phyloP scores from a whole-genome alignment of 2,113 vertebrate species.

The Tautogolabrus adspersus region DNA sequence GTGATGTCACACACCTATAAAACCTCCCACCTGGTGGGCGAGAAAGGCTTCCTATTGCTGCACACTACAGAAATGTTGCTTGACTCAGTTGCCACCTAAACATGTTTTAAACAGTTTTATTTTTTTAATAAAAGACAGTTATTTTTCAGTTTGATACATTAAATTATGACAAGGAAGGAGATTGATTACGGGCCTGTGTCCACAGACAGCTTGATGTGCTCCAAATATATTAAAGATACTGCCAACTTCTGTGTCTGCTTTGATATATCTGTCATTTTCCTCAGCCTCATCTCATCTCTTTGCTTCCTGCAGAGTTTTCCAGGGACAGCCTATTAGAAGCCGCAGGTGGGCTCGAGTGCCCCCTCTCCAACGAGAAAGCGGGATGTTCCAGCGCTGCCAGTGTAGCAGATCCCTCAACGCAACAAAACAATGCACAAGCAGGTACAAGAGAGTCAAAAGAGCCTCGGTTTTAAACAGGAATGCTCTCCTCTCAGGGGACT shows the following conservation, averaged over 20 bases:
- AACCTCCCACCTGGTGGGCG: no score
- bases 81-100: no score
- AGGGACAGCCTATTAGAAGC: slow-evolving; percentile 81
- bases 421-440: slow-evolving; percentile 67
- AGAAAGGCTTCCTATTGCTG: no score
- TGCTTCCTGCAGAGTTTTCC: slow-evolving; percentile 77
- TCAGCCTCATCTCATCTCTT: slow-evolving; percentile 19
- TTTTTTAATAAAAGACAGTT: no score
- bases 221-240: neutral
- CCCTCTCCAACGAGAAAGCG: slow-evolving; percentile 67
- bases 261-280: neutral
- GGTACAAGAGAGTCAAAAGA: slow-evolving; percentile 56
- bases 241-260: slow-evolving; percentile 3
- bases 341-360: slow-evolving; percentile 63
- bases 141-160: no score
- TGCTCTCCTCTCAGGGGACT: neutral
- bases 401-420: slow-evolving; percentile 61
- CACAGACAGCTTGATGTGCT: no score
- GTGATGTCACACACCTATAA: no score
- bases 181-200: no score
- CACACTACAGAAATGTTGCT: no score
- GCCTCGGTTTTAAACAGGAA: neutral
- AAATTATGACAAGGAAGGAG: no score
- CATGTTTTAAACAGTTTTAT: no score
- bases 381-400: slow-evolving; percentile 45